Conservation (phyloP, 2,888 invertebrate genomes). For the Polydrusus tereticollis region DNA sequence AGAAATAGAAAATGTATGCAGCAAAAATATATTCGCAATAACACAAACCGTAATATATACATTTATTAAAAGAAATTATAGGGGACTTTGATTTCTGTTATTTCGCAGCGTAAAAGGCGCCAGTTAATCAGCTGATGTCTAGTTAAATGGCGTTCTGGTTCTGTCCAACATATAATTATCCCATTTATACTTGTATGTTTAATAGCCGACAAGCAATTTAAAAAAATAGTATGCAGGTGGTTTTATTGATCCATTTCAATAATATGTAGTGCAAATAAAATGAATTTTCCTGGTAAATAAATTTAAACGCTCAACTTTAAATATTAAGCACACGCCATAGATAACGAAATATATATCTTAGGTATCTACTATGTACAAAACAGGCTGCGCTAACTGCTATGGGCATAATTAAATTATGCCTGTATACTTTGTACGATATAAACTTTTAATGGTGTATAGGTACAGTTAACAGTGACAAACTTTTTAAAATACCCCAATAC, state of each 20-base stretch:
- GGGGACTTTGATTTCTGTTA: conserved; percentile 45
- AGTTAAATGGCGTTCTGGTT: conserved; percentile 48
- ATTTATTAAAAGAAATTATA: conserved; percentile 37
- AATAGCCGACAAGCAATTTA: conserved; percentile 32
- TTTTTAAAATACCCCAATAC: too few relatives aligned
- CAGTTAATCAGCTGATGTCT: conserved; percentile 55
- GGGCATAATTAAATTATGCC: too few relatives aligned
- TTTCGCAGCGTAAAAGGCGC: conserved; percentile 48
- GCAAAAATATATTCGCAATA: conserved; percentile 14
- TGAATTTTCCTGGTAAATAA: conserved; percentile 3
- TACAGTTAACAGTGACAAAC: too few relatives aligned
- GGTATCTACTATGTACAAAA: neutral
- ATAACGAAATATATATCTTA: too few relatives aligned
- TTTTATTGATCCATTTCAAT: conserved; percentile 31
- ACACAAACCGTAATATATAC: conserved; percentile 13
- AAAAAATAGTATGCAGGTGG: conserved; percentile 37
- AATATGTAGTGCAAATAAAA: conserved; percentile 8
- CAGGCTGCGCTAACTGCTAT: too few relatives aligned
- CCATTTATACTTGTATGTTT: conserved; percentile 48
- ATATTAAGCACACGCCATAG: neutral
- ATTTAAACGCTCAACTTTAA: neutral
- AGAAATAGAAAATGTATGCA: conserved; percentile 3
- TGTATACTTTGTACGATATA: too few relatives aligned
- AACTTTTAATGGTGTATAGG: too few relatives aligned
- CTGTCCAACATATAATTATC: conserved; percentile 52